phyloP scores from a whole-genome alignment of 2,797 vertebrate genomes.

The Simalia tracyae region DNA sequence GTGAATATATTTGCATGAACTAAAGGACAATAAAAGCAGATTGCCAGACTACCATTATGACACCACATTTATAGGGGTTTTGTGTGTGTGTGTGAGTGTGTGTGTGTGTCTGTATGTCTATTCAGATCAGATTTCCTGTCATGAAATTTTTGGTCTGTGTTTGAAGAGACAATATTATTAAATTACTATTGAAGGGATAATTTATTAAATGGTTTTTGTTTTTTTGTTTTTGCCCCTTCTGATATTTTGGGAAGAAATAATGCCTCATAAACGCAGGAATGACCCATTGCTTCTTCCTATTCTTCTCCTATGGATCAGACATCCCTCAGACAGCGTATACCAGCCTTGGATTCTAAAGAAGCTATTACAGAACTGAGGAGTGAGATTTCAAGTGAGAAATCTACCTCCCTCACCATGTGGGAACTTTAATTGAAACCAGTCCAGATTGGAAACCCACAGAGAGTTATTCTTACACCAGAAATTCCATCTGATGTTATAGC shows the following conservation, averaged over 20 bases:
- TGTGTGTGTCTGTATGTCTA: not conserved
- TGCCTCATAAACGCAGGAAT: too few species aligned
- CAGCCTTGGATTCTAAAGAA: too few species aligned
- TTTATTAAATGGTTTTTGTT: too few species aligned
- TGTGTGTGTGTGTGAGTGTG: too few species aligned
- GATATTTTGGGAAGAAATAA: too few species aligned
- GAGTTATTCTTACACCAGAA: not conserved
- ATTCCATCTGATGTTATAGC: not conserved
- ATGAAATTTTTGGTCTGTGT: too few species aligned
- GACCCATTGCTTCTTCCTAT: too few species aligned
- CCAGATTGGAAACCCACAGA: not conserved
- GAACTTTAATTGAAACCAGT: not conserved
- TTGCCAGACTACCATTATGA: not conserved
- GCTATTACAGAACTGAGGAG: not conserved
- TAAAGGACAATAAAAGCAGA: not conserved
- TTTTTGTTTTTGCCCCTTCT: too few species aligned
- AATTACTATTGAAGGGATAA: too few species aligned
- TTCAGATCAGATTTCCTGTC: not conserved
- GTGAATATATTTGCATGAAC: not conserved
- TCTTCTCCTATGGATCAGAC: too few species aligned
- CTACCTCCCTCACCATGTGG: not conserved
- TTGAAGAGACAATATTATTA: too few species aligned
- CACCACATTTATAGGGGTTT: not conserved
- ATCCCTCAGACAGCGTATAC: too few species aligned
- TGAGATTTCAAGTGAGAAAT: not conserved